Evolutionary conservation across 2,797 vertebrate genomes (phyloP), one percentile per base, ranked within the genome.

Genomic region (Galagoides demidoff): DNA sequence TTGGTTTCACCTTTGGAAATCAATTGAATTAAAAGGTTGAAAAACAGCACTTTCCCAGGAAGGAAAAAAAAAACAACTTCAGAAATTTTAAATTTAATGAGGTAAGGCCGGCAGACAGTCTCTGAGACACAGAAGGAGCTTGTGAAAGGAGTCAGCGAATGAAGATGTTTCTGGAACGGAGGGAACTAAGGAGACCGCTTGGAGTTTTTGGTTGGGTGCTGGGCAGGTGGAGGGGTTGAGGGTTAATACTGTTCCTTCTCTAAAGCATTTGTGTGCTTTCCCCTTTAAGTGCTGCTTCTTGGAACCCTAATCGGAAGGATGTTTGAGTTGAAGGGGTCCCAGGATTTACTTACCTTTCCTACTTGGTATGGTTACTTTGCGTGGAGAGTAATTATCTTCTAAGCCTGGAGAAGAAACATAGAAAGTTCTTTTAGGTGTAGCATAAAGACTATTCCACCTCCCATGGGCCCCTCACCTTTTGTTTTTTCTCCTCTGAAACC

Each of bases 1-100:
- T 77, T 89, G 10, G 3, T 74, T 87, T 96, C 77, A 78, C 92
- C 93, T 97, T 95, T 94, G 68, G 94, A 97, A 96, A 94, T 37
- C 86, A 93, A 96, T 97, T 96, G 94, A 95, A 97, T 97, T 79
- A 39, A 95, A 97, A 98, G 57, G 0, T 39, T 94, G 90, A 96
- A 96, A 85, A n/a, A 23, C 70, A 90, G 13, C 91, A 73, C 94
- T 97, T 94, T 96, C 73, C 59, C 73, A 78, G 68, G 85, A 87
- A 79, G 92, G 86, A 88, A 63, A 96, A 88, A 88, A 96, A 88
- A 70, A 92, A 59, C 39, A 43, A 85, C 29, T 84, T 73, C 25
- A 10, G 39, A 85, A 86, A 92, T 55, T 85, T 91, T 68, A 89
- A 63, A 76, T 82, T 90, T 92, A 95, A 71, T 22, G 7, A 52